Base-by-base conservation (phyloP, 1,140 invertebrate species). In the Lasioglossum albipes region DNA sequence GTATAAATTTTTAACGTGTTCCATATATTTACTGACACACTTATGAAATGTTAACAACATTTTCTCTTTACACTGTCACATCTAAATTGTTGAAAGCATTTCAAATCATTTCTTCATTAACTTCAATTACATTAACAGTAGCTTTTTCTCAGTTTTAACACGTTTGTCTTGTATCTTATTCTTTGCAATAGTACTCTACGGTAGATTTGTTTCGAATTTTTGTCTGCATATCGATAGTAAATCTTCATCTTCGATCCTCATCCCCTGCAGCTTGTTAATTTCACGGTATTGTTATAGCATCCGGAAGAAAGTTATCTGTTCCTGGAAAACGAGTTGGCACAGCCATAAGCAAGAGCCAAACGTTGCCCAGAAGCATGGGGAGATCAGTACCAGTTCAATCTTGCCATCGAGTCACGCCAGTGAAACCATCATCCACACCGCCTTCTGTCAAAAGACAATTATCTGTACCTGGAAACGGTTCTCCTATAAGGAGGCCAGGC, bases 351-450 rank as follows among this genome's bases (percentile, higher is more conserved):
- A 97, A 97, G 91, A 97, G 96, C 81, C 96, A 97, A 93, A 97
- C 97, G 13, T 92, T 97, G 67, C 97, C 97, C 0, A 93, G 97
- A 59, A 97, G 96, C 64, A 96, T 97, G 95, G 97, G 96, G 22
- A 95, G 96, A 5, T 96, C 95, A 20, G 93, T 94, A 3, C 94
- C 93, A 22, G 94, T 93, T 62, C 88, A 93, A 77, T 88, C 93
- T 54, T 95, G 94, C 79, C 94, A 94, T 59, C 88, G 90, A 75
- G 91, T 94, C 64, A 93, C 94, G 75, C 95, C 96, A 27, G 93
- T 95, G 67, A 97, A 97, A 92, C 95, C 96, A 10, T 95, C 95
- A 4, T 96, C 96, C 6, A 97, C 96, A 7, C 97, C 97, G 7
- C 97, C 97, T 0, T 96, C 96, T 10, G 95, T 97, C 3, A 96